A percentile compares a stretch with the other conserved stretches of the same genome.
Conservation (phyloP, 2,888 invertebrate genomes). For the Lasius platythorax region DNA sequence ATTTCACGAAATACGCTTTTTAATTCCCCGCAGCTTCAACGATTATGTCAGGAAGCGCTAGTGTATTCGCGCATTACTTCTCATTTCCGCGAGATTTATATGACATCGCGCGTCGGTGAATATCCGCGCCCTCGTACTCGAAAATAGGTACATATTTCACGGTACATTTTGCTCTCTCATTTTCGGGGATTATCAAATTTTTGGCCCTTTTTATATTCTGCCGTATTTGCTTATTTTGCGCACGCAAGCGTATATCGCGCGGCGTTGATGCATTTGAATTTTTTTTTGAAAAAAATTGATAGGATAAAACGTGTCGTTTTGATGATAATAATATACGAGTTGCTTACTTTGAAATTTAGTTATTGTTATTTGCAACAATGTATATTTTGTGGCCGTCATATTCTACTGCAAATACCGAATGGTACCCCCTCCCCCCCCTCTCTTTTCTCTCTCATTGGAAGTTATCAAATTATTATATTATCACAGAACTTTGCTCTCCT, state of each 20-base stretch:
- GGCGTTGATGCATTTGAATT: not conserved
- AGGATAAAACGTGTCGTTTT: not conserved
- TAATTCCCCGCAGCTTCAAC: slow-evolving; percentile 65
- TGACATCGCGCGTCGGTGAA: slow-evolving; percentile 42
- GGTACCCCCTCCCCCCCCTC: too few species aligned
- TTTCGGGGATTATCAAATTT: slow-evolving; percentile 47
- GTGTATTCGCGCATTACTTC: slow-evolving; percentile 56
- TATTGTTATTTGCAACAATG: not conserved
- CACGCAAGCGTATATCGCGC: not conserved
- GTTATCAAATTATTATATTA: slow-evolving; percentile 26
- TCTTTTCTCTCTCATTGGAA: not conserved
- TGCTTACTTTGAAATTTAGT: not conserved
- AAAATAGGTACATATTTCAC: slow-evolving; percentile 64
- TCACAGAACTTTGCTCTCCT: not conserved
- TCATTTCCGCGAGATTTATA: slow-evolving; percentile 48
- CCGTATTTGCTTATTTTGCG: slow-evolving; percentile 6
- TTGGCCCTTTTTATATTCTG: slow-evolving; percentile 5
- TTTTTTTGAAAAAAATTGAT: not conserved
- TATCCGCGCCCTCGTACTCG: slow-evolving; percentile 41
- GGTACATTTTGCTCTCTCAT: slow-evolving; percentile 41
- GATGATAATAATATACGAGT: not conserved
- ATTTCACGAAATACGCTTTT: slow-evolving; percentile 72
- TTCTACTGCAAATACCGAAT: slow-evolving; percentile 2
- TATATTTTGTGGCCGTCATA: not conserved
- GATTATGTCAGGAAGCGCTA: slow-evolving; percentile 66